Conservation (phyloP, 2,888 invertebrate genomes). For the Cheilosia vernalis region DNA sequence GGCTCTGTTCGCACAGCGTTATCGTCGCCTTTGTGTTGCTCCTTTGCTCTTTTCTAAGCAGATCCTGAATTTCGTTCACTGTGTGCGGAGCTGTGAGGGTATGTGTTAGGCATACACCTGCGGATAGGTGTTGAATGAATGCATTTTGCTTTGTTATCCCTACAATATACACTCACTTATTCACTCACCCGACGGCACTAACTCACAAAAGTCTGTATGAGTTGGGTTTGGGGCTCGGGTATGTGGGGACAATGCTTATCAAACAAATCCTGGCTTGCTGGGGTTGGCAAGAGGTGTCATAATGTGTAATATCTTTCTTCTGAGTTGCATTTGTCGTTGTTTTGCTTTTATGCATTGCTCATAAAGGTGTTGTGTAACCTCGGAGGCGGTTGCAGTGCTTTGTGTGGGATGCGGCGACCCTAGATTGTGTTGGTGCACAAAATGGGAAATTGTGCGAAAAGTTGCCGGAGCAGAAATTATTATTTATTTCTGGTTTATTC, state of each 20-base stretch:
- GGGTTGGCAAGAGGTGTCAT: conserved; percentile 28
- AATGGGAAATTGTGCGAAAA: conserved; percentile 66
- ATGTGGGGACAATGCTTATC: conserved; percentile 37
- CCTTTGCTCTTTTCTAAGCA: conserved; percentile 66
- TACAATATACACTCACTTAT: conserved; percentile 68
- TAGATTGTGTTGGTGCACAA: conserved; percentile 28
- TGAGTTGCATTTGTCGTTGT: conserved; percentile 59
- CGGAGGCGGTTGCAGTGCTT: conserved; percentile 20
- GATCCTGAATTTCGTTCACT: conserved; percentile 15
- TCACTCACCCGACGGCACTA: conserved; percentile 59
- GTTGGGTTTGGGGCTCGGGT: neutral
- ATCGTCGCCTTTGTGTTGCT: conserved; percentile 54
- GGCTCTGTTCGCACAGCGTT: conserved; percentile 52
- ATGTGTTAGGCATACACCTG: conserved; percentile 33
- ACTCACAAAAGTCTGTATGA: conserved; percentile 58
- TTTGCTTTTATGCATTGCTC: conserved; percentile 38
- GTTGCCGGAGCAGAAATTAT: conserved; percentile 54
- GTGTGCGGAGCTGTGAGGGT: conserved; percentile 10
- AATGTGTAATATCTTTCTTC: conserved; percentile 60
- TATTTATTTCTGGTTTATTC: conserved; percentile 50
- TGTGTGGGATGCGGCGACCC: conserved; percentile 34
- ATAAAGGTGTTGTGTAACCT: conserved; percentile 30
- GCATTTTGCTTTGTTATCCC: conserved; percentile 64
- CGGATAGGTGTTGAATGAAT: conserved; percentile 68
- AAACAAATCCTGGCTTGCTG: conserved; percentile 45